Conservation (phyloP, 92 coral and sea anemone species). For the Bergia sp. region DNA sequence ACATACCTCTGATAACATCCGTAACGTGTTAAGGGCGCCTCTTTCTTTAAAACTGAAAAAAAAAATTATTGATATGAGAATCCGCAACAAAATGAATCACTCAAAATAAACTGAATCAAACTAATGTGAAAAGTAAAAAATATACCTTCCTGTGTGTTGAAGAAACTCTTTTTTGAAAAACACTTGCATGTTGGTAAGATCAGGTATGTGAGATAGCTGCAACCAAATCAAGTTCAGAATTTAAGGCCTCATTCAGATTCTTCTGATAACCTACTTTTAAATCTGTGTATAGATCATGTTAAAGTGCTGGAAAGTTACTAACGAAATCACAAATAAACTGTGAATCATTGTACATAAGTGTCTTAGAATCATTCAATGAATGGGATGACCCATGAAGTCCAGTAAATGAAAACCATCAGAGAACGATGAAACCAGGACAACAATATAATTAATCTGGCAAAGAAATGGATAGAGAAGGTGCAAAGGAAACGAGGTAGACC, state of each 20-base stretch:
- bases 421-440: too few relatives aligned
- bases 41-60: slow-evolving; percentile 78
- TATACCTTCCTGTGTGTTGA: slow-evolving; percentile 88
- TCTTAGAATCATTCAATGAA: too few relatives aligned
- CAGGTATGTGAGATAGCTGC: slow-evolving; percentile 73
- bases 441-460: too few relatives aligned
- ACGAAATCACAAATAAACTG: too few relatives aligned
- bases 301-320: too few relatives aligned
- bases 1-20: slow-evolving; percentile 72
- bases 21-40: slow-evolving; percentile 80
- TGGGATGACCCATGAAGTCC: too few relatives aligned
- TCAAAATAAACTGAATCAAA: too few relatives aligned
- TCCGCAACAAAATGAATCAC: background rate
- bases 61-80: background rate
- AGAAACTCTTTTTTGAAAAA: slow-evolving; percentile 81
- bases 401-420: too few relatives aligned
- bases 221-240: background rate
- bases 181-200: slow-evolving; percentile 69
- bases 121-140: background rate
- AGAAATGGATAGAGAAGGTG: too few relatives aligned
- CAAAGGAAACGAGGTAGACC: too few relatives aligned
- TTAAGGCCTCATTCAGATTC: background rate
- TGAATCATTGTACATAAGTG: too few relatives aligned
- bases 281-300: too few relatives aligned
- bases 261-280: background rate